Percentiles rank a stretch among this genome's conserved stretches.
These are phyloP conservation scores for Drosophila funebris DNA, from an alignment of 1,140 invertebrate species.

Conservation along the genomic window DNA sequence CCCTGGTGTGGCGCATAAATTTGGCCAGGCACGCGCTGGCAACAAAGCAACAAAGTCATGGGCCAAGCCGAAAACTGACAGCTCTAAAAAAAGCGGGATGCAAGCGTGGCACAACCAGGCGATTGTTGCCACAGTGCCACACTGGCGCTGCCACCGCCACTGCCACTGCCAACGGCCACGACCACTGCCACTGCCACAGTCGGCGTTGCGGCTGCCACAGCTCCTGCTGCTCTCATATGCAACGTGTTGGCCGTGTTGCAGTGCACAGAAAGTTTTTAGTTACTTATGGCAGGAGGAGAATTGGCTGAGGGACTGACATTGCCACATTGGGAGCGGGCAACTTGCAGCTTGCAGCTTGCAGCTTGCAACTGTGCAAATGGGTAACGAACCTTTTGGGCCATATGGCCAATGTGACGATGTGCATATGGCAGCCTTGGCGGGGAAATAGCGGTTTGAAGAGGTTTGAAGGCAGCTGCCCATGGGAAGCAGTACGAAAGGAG, in stretches of 20 bases:
- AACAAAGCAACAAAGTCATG: conserved; percentile 44
- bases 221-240: conserved; percentile 2
- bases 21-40: conserved; percentile 39
- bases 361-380: conserved; percentile 2
- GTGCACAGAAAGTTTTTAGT: conserved; percentile 36
- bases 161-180: not conserved
- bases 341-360: not conserved
- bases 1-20: conserved; percentile 39
- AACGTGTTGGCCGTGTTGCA: conserved; percentile 8
- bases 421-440: conserved; percentile 12
- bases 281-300: conserved; percentile 24
- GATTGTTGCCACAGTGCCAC: not conserved
- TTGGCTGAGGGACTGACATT: conserved; percentile 1
- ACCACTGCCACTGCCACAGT: not conserved
- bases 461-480: not conserved
- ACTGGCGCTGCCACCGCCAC: not conserved
- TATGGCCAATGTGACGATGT: conserved; percentile 31
- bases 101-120: not conserved
- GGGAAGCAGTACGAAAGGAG: not conserved
- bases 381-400: conserved; percentile 28
- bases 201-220: too few species aligned
- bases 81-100: conserved; percentile 14
- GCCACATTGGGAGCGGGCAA: not conserved
- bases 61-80: conserved; percentile 22
- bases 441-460: not conserved